Base-by-base conservation (phyloP, 2,797 vertebrate genomes). In the Cossypha dichroa region DNA sequence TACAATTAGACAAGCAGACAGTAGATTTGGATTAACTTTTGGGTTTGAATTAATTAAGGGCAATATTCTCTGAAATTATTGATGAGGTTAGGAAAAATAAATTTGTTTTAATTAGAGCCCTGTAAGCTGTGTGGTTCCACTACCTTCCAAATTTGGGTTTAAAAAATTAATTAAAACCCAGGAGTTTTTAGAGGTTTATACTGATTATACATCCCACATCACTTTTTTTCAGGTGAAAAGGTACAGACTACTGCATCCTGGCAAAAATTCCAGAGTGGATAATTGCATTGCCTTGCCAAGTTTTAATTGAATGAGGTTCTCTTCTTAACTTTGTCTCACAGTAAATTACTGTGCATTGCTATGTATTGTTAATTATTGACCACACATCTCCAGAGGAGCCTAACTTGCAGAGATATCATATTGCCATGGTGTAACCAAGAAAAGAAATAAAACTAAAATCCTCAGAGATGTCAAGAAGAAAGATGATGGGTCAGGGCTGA, bases 231-330 rank as follows among this genome's bases (percentile, higher is more conserved):
- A 92, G 69, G 76, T 86, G 69, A 84, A 73, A 81, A 95, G 76
- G 46, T 84, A 58, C 73, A 81, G 85, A 40, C 19, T 84, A 41
- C 52, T 67, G 52, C n/a, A 85, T 74, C 36, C 74, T 96, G 88
- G 88, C 74, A 34, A 89, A 89, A 92, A 63, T 16, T 92, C 90
- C 83, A 96, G 63, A 46, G 52, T 18, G 18, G 59, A 55, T 89
- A 95, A 96, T 91, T 96, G 78, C 77, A 79, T 56, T 94, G 46
- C 67, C 75, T 92, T 96, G 90, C 93, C 92, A 95, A 86, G 74
- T 92, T 97, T 80, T 91, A 95, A 95, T 76, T 90, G 93, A 93
- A 95, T 56, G 52, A 93, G 55, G 77, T 94, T 76, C 74, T 86
- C n/a, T 74, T 91, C 88, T 83, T 68, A 94, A 88, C 85, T 95